Percentiles rank a stretch among this genome's conserved stretches.
Conservation (phyloP, 2,113 vertebrate species). For the Sylvia atricapilla region DNA sequence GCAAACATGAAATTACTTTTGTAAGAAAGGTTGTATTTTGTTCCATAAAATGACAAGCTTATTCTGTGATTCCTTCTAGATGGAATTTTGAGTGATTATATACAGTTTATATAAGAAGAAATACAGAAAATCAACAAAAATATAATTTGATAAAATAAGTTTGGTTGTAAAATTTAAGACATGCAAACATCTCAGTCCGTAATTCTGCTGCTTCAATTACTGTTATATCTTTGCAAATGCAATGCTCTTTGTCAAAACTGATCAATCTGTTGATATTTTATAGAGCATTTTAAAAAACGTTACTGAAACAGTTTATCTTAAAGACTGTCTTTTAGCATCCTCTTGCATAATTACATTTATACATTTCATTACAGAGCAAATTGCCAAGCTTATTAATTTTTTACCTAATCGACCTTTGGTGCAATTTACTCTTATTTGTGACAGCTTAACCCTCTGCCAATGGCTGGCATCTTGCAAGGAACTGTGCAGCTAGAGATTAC, state of each 20-base stretch:
- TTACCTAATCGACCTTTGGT: not conserved
- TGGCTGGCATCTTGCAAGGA: not conserved
- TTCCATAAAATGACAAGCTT: not conserved
- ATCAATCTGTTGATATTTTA: constrained; percentile 15
- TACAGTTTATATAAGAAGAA: not conserved
- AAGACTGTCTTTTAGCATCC: not conserved
- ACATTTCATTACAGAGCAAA: not conserved
- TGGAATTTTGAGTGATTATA: not conserved
- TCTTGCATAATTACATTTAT: not conserved
- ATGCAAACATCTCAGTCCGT: not conserved
- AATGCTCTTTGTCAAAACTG: not conserved
- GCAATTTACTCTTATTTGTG: not conserved
- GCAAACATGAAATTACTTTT: not conserved
- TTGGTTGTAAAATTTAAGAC: not conserved
- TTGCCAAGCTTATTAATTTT: not conserved
- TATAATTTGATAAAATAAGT: not conserved
- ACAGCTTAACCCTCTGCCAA: not conserved
- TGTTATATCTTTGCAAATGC: not conserved
- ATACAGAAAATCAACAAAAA: not conserved
- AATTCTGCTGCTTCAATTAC: not conserved
- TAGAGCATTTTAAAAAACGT: not conserved
- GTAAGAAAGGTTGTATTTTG: not conserved
- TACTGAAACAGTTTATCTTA: not conserved
- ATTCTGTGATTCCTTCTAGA: not conserved
- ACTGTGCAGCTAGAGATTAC: not conserved